A percentile compares a stretch with the other conserved stretches of the same genome.
phyloP scores from a whole-genome alignment of 1,140 invertebrate species.

The Cydia pomonella region DNA sequence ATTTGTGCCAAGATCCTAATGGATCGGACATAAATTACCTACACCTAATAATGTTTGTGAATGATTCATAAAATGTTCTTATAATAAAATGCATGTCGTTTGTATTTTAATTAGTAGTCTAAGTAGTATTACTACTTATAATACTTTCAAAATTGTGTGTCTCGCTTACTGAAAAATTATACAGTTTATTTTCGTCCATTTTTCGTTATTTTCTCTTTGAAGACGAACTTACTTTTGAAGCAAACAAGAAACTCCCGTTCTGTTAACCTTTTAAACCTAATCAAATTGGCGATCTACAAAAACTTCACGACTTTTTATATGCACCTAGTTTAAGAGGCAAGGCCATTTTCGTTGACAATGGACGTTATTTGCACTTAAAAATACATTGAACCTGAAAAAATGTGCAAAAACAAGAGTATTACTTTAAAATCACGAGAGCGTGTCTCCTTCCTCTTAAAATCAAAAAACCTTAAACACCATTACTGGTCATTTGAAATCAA shows the following conservation, averaged over 20 bases:
- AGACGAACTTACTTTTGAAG: not conserved
- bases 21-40: not conserved
- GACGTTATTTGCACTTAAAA: constrained; percentile 25
- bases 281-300: not conserved
- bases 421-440: constrained; percentile 6
- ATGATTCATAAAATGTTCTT: not conserved
- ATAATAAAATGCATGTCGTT: not conserved
- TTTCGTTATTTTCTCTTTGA: not conserved
- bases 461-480: not conserved
- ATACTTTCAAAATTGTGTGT: too few species aligned
- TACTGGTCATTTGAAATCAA: not conserved
- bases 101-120: not conserved
- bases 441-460: not conserved
- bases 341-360: constrained; percentile 13
- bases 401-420: constrained; percentile 16
- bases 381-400: constrained; percentile 27
- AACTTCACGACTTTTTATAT: not conserved
- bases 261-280: not conserved
- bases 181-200: not conserved
- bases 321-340: constrained; percentile 1
- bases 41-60: not conserved
- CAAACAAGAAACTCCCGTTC: not conserved
- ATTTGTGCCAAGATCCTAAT: not conserved
- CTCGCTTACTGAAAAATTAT: too few species aligned
- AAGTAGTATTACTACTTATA: too few species aligned